Evolutionary conservation across 2,797 vertebrate genomes (phyloP).

Genomic region (Cetoscarus ocellatus): DNA sequence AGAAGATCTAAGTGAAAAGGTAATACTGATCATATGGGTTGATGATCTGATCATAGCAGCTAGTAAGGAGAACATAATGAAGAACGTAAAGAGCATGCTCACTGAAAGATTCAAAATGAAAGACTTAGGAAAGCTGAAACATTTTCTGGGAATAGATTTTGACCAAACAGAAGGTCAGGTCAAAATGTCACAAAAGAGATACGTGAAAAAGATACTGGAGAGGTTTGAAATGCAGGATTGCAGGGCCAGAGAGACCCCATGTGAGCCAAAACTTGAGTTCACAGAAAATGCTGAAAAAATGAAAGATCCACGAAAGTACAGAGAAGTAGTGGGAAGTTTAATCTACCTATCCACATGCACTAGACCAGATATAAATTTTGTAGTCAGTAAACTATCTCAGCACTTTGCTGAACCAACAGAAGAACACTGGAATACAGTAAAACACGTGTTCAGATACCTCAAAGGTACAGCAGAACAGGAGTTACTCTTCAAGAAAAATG

Average conservation of each 20-base stretch:
- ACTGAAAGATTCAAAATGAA: too few species aligned
- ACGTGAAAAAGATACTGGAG: neutral
- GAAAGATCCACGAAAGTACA: neutral
- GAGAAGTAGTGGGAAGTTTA: neutral
- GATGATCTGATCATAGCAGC: neutral
- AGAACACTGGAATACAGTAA: neutral
- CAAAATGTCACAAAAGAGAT: neutral
- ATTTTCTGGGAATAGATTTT: neutral
- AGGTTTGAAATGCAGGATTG: constrained; percentile 1
- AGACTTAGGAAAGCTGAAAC: neutral
- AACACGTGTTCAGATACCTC: neutral
- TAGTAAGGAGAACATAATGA: neutral
- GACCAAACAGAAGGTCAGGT: neutral
- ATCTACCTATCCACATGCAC: neutral
- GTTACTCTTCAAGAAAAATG: too few species aligned
- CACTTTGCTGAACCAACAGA: neutral
- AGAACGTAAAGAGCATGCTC: too few species aligned
- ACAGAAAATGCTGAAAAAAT: neutral
- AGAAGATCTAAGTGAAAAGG: neutral
- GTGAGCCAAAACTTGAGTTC: neutral
- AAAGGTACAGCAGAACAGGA: neutral
- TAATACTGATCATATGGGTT: neutral
- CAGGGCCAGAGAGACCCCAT: neutral
- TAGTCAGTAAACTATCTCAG: neutral
- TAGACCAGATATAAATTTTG: neutral